Evolutionary conservation across 1,140 invertebrate genomes (phyloP).

Genomic region (Colletes latitarsis): DNA sequence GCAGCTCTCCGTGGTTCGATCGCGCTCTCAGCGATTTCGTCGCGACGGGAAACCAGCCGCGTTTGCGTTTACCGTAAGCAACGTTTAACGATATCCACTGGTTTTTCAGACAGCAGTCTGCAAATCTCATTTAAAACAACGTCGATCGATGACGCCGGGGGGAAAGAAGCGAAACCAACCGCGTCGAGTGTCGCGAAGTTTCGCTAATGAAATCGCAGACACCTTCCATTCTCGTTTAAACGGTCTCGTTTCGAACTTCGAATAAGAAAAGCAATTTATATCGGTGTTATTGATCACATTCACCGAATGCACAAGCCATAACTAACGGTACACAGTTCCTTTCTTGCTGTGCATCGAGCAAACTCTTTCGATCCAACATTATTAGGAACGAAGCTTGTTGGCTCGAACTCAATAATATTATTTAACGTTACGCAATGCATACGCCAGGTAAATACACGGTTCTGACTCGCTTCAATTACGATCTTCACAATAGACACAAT

Average conservation of each 20-base stretch:
- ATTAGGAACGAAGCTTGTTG: too few species aligned
- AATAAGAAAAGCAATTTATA: not conserved
- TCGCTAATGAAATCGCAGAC: not conserved
- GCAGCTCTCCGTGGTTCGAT: not conserved
- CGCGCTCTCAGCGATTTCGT: not conserved
- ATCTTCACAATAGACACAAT: too few species aligned
- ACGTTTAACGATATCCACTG: not conserved
- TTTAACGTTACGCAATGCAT: too few species aligned
- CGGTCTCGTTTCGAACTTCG: not conserved
- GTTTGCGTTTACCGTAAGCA: not conserved
- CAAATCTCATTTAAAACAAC: not conserved
- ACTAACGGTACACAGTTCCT: not conserved
- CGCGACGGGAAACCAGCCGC: not conserved
- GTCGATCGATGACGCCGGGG: not conserved
- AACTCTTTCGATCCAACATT: too few species aligned
- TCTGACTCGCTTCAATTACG: too few species aligned
- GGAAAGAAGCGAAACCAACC: not conserved
- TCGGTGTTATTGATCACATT: not conserved
- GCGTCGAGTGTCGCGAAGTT: not conserved
- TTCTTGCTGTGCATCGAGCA: not conserved
- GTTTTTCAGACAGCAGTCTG: not conserved
- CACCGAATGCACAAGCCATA: too few species aligned
- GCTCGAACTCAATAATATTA: too few species aligned
- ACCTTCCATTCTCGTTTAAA: not conserved
- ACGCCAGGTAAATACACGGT: too few species aligned